A percentile compares a stretch with the other conserved stretches of the same genome.
phyloP scores from a whole-genome alignment of 2,113 vertebrate genomes.

The Nyctereutes procyonoides region DNA sequence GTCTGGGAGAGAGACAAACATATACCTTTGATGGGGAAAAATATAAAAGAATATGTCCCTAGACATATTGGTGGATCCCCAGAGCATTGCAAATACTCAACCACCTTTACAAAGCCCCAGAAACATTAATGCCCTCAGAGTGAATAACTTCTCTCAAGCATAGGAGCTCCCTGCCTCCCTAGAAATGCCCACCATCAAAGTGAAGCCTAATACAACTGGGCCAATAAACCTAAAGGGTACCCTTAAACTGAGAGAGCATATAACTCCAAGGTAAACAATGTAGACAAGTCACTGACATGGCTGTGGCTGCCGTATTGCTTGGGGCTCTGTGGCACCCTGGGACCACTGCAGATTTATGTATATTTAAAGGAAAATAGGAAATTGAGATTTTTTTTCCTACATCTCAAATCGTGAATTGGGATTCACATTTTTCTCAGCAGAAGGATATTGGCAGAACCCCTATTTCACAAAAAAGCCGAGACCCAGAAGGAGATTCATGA shows the following conservation, averaged over 20 bases:
- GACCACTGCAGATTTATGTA: neutral
- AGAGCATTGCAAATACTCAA: neutral
- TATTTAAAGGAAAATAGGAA: neutral
- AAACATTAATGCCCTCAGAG: neutral
- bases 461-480: neutral
- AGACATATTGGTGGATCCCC: neutral
- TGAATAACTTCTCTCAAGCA: neutral
- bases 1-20: neutral
- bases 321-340: neutral
- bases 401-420: neutral
- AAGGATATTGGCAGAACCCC: neutral
- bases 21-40: neutral
- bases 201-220: neutral
- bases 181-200: neutral
- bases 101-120: neutral
- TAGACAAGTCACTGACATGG: neutral
- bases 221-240: neutral
- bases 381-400: neutral
- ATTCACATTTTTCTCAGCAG: neutral
- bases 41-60: neutral
- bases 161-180: neutral
- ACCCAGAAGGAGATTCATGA: neutral
- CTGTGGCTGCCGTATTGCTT: neutral
- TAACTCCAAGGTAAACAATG: neutral
- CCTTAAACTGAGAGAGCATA: neutral